Percentiles rank a stretch among this genome's conserved stretches.
phyloP scores from a whole-genome alignment of 2,113 vertebrate species.

The Columbina picui region DNA sequence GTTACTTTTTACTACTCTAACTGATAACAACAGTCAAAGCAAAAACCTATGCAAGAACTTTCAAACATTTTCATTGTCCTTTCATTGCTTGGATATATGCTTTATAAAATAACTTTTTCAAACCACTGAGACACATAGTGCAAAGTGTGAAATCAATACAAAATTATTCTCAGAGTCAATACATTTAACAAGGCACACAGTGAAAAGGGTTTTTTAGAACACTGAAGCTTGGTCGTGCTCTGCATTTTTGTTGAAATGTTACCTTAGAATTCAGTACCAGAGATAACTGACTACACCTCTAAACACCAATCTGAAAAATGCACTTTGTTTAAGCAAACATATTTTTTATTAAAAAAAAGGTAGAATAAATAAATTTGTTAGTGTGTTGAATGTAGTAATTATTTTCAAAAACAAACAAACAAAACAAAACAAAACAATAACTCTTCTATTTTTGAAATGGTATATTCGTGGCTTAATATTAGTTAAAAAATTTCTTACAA shows the following conservation, averaged over 20 bases:
- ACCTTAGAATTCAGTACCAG: neutral
- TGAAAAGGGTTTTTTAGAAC: neutral
- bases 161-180: neutral
- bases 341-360: neutral
- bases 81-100: neutral
- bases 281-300: neutral
- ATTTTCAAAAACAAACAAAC: neutral
- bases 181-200: neutral
- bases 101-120: neutral
- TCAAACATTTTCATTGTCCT: neutral
- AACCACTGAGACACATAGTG: neutral
- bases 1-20: neutral
- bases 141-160: neutral
- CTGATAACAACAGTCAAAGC: neutral
- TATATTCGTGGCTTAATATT: neutral
- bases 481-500: neutral
- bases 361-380: neutral
- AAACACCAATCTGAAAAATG: neutral
- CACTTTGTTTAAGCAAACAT: neutral
- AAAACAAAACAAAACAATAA: neutral
- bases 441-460: neutral
- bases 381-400: neutral
- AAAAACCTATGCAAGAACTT: neutral
- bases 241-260: neutral
- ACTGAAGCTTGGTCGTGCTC: neutral